Conservation (phyloP, 2,888 invertebrate species). For the Drosophila borborema region DNA sequence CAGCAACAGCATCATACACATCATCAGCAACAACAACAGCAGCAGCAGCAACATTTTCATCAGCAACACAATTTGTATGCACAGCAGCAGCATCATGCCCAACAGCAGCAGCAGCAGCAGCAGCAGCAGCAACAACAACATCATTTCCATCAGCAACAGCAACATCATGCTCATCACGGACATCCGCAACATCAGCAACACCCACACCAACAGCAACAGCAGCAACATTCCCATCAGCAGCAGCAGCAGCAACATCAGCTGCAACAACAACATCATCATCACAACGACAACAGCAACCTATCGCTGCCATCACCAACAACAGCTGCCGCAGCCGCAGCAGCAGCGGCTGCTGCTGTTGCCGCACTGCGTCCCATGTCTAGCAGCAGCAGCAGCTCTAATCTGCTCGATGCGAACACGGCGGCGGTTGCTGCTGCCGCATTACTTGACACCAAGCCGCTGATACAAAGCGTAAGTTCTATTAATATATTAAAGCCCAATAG, state of each 20-base stretch:
- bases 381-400: slow-evolving; percentile 73
- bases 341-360: slow-evolving; percentile 71
- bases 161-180: slow-evolving; percentile 57
- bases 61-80: slow-evolving; percentile 69
- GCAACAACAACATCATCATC: slow-evolving; percentile 57
- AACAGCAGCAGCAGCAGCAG: slow-evolving; percentile 85
- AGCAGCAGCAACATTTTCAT: slow-evolving; percentile 80
- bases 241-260: slow-evolving; percentile 49
- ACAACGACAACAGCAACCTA: slow-evolving; percentile 88
- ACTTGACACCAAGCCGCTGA: slow-evolving; percentile 88
- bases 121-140: slow-evolving; percentile 63
- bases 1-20: slow-evolving; percentile 53
- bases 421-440: slow-evolving; percentile 87
- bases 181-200: slow-evolving; percentile 65
- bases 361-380: slow-evolving; percentile 82
- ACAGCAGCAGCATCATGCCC: slow-evolving; percentile 79
- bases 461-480: slow-evolving; percentile 92
- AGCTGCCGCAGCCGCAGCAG: slow-evolving; percentile 68
- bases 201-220: slow-evolving; percentile 53
- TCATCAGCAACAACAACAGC: slow-evolving; percentile 81
- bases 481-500: slow-evolving; percentile 25
- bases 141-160: slow-evolving; percentile 68
- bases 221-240: slow-evolving; percentile 44
- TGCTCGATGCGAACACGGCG: slow-evolving; percentile 85
- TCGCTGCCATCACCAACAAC: slow-evolving; percentile 91